Evolutionary conservation across 1,140 invertebrate genomes (phyloP), one percentile per base, ranked within the genome.

Genomic region (Micrasema minimum): DNA sequence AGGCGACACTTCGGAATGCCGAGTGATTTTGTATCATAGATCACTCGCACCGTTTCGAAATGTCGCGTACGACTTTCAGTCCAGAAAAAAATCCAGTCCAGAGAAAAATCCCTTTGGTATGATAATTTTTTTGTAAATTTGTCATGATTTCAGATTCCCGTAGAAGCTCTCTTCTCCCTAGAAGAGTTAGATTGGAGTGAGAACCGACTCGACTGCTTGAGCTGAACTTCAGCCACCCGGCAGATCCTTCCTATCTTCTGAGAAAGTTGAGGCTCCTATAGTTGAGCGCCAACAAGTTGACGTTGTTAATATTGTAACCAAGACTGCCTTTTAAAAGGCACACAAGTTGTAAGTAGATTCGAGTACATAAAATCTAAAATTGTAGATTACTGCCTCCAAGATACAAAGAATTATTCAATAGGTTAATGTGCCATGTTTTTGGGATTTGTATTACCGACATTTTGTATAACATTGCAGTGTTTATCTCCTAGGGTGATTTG

Each of bases 161-260:
- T 79, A 3, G 78, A 81, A 26, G 76, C 81, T 0, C 67, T 85
- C 16, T 71, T 20, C 1, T 41, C 71, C 46, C 66, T 85, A 12
- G 81, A 83, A 72, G 78, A 82, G 12, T 72, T 85, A 38, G 81
- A 83, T 71, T 61, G 83, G 22, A 81, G 82, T 53, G 80, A 81
- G 51, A 85, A 85, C 67, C 77, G 78, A 5, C n/a, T n/a, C n/a
- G n/a, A n/a, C 81, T 85, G 31, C 79, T 72, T 35, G 78, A 80
- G 55, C 48, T 83, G 35, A 46, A 82, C 9, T 75, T 82, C 7
- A 75, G 75, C 26, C 72, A 77, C 51, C 72, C 51, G 81, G 46
- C 2, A 1, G 45, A 65, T 2, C 9, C 23, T 6, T 10, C 12
- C 2, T 10, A 14, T 31, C 9, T 50, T 20, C 50, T 66, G 35